phyloP scores from a whole-genome alignment of 2,113 vertebrate genomes.

The Sphyrna mokarran region DNA sequence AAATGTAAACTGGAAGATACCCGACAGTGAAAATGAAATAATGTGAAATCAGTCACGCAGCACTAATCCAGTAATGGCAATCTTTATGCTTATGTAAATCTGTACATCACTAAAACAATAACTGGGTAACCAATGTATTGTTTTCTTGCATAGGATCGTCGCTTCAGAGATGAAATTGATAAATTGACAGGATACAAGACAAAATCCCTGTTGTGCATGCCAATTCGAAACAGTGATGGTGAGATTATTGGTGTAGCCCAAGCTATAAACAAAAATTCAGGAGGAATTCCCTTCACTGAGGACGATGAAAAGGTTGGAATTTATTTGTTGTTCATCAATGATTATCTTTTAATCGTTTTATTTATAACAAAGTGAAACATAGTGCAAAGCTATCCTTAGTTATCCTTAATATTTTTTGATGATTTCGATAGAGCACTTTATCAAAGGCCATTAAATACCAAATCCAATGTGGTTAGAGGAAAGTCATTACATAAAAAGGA shows the following conservation, averaged over 20 bases:
- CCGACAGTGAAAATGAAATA: no score
- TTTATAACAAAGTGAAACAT: neutral
- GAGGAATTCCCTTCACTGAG: slow-evolving; percentile 81
- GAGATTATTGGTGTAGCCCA: slow-evolving; percentile 93
- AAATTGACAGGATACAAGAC: slow-evolving; percentile 97
- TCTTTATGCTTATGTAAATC: no score
- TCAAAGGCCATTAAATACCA: neutral
- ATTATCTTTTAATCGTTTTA: neutral
- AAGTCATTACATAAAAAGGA: neutral
- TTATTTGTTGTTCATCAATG: neutral
- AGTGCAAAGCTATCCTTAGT: neutral
- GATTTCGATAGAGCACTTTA: neutral
- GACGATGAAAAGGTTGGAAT: slow-evolving; percentile 90
- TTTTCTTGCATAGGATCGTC: slow-evolving; percentile 68
- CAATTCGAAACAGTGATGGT: slow-evolving; percentile 87
- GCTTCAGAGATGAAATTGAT: slow-evolving; percentile 98
- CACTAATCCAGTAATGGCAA: no score
- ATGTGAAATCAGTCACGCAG: no score
- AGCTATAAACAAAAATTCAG: slow-evolving; percentile 91
- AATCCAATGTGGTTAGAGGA: neutral
- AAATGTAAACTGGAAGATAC: no score
- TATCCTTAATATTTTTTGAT: neutral
- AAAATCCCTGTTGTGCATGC: slow-evolving; percentile 93
- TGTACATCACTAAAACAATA: neutral
- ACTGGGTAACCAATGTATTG: neutral